Evolutionary conservation across 92 coral and sea anemone species (phyloP), one percentile per base, ranked within the genome.

Genomic region (Desmophyllum pertusum): DNA sequence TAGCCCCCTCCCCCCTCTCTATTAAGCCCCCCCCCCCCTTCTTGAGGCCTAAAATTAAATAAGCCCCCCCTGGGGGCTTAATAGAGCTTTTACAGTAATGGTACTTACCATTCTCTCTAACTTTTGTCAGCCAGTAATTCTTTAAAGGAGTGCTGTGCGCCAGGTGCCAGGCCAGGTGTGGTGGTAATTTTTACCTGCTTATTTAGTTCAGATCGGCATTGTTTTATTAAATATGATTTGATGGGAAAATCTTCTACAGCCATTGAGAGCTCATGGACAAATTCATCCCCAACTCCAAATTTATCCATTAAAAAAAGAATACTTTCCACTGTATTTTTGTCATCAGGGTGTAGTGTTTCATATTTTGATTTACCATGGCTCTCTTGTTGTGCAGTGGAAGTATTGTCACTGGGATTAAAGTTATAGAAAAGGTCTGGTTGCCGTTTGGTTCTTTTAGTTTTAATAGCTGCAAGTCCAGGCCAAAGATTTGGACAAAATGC

Each of bases 201-300:
- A 30, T 81, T 86, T 0, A 86, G 81, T 25, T 86, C 64, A 50
- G 55, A n/a, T 75, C 73, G 23, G 45, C 70, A 73, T 36, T 75
- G 89, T 40, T 91, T 91, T 3, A 87, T 27, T 30, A 64, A 61
- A 59, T 85, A 89, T 14, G 79, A 89, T 31, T 48, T 89, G n/a
- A n/a, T n/a, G 18, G 94, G 94, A n/a, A 85, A 19, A 21, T 74
- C 95, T 67, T 87, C 80, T 19, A 80, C 48, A n/a, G 50, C 33
- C 90, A 89, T 89, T 3, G 91, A 76, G 33, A 92, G 36, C 42
- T 92, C 89, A 31, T 89, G 95, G 10, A 81, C 25, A 50, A 88
- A 88, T 31, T 83, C 92, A 70, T 91, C 92, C 11, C 92, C 81
- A 43, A 88, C 94, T 13, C 92, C 92, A 83, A 92, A 92, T 19